Evolutionary conservation across 2,797 vertebrate species (phyloP).

Genomic region (Falco cherrug): DNA sequence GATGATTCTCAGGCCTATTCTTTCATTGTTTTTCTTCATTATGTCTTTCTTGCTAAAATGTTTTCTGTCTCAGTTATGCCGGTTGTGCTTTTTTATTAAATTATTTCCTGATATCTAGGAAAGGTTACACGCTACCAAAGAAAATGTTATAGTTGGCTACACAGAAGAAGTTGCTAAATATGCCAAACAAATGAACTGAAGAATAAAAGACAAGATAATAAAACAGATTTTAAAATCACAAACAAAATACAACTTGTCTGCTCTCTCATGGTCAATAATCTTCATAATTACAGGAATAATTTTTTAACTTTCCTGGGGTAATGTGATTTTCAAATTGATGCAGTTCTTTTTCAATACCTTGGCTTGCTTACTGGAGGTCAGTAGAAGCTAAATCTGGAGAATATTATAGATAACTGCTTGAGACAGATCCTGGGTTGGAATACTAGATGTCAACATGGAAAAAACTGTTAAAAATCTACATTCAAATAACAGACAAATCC

Average conservation of each 20-base stretch:
- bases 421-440: not conserved
- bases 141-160: not conserved
- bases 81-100: not conserved
- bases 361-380: not conserved
- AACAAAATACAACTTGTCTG: not conserved
- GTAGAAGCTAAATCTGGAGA: not conserved
- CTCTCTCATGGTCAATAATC: not conserved
- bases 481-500: not conserved
- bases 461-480: not conserved
- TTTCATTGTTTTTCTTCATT: not conserved
- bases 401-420: not conserved
- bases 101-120: not conserved
- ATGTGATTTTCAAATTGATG: not conserved
- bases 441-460: not conserved
- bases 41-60: not conserved
- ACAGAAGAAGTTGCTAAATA: not conserved
- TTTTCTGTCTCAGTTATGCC: not conserved
- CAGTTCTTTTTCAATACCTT: not conserved
- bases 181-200: not conserved
- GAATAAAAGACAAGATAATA: not conserved
- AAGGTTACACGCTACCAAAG: not conserved
- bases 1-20: not conserved
- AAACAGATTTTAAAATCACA: not conserved
- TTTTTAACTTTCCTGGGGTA: not conserved
- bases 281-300: not conserved